Evolutionary conservation across 2,797 vertebrate species (phyloP), one percentile per base, ranked within the genome.

Genomic region (Cygnus olor): DNA sequence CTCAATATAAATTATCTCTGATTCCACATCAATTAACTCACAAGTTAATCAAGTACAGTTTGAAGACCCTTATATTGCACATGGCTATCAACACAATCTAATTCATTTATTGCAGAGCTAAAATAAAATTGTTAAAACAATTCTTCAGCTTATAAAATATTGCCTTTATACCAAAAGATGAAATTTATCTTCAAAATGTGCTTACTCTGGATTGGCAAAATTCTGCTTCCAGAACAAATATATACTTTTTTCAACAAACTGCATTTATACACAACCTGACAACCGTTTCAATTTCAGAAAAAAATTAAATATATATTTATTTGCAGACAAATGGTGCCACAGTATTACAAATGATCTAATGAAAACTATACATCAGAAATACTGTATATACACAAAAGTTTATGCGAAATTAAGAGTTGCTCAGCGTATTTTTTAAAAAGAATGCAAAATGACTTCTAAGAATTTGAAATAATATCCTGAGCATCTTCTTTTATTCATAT

Each of bases 201-300:
- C 84, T 91, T 90, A 80, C 18, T 76, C 40, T 36, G 16, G 11
- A 91, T 65, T 88, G 53, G 51, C 30, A 80, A 95, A 95, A 87
- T 30, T 51, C n/a, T 79, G 40, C 42, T 90, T 85, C 42, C 36
- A 77, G 88, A 94, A 84, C 32, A 56, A 51, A 81, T 72, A 36
- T 34, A 79, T 76, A 34, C 10, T 58, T 24, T 45, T 89, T 90
- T 49, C 54, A 64, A 85, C 24, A 76, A 92, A 84, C 12, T 73
- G 74, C 30, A 69, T 5, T 2, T 66, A 70, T 11, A 77, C 4
- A 40, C 49, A 90, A 88, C 24, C 18, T 66, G 56, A 76, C 6
- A 85, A 64, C 8, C 38, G 91, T 27, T 34, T 38, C 51, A 77
- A 72, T 49, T 32, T 47, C 44, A 88, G 51, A 64, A 88, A 90